Base-by-base conservation (phyloP, 2,797 vertebrate species). In the Lagocephalus sceleratus region DNA sequence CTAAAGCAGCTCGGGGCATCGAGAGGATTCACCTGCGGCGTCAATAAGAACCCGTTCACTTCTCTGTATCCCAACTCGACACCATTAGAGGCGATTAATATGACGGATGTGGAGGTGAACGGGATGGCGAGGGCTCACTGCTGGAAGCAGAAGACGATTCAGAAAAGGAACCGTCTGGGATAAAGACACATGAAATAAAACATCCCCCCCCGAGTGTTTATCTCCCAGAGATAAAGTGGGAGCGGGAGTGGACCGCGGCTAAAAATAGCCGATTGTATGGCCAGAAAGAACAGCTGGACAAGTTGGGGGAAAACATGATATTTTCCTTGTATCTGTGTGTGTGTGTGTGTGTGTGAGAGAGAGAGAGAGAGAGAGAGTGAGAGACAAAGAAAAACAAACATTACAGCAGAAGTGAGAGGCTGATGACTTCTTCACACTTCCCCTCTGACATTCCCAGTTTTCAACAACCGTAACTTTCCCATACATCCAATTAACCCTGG, bases 401-500 rank as follows among this genome's bases (percentile, higher is more conserved):
- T 49, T 66, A 63, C 73, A 60, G 54, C 53, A 39, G 6, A 49
- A 56, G 56, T 23, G 32, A 68, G 50, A 47, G 52, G 54, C 50
- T 11, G 39, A 47, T 56, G 54, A 67, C 73, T 71, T 69, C 47
- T 78, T 83, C 73, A 83, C 76, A 74, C 80, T 74, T 86, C 73
- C 79, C 56, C 29, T 76, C 65, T 20, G 68, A 81, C 77, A 87
- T 84, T 87, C 86, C 84, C 68, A 60, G 66, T 83, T 90, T 87
- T 84, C 71, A 88, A 76, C 82, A 81, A 65, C 64, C 73, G 47
- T 63, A 63, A 78, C 85, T 78, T 90, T 90, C 85, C 89, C 84
- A 87, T 84, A 84, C 80, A 78, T 76, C 66, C 63, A 73, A 75
- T 78, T 75, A 78, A 84, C 71, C 85, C 84, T 79, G 39, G 1